Evolutionary conservation across 2,888 invertebrate species (phyloP).

Genomic region (Erebia palarica): DNA sequence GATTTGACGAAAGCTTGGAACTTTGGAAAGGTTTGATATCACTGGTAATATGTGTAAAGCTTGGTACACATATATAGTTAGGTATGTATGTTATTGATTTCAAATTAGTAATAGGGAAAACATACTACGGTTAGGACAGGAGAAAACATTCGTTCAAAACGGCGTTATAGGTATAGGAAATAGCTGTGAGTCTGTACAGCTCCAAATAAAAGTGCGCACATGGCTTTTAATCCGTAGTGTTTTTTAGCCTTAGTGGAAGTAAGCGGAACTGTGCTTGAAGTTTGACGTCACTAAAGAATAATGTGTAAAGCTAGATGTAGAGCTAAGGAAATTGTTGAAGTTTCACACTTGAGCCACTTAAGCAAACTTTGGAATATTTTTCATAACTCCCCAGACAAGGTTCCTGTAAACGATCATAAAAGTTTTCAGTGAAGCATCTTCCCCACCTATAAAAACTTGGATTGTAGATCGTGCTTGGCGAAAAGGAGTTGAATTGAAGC

Average conservation of each 20-base stretch:
- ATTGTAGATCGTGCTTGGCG: no score
- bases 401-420: background rate
- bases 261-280: background rate
- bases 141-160: no score
- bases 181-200: no score
- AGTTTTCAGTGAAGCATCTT: background rate
- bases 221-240: no score
- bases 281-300: conserved; percentile 2
- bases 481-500: no score
- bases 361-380: background rate
- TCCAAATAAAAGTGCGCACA: no score
- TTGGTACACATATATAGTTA: background rate
- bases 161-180: no score
- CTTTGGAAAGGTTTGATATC: background rate
- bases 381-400: background rate
- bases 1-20: background rate
- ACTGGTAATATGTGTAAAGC: background rate
- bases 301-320: background rate
- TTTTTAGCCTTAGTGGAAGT: background rate
- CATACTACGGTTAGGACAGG: no score
- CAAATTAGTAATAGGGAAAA: no score
- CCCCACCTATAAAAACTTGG: background rate
- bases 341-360: background rate
- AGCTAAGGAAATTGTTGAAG: background rate
- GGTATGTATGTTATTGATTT: background rate